Base-by-base conservation (phyloP, 2,113 vertebrate genomes). In the Microcebus jonahi region DNA sequence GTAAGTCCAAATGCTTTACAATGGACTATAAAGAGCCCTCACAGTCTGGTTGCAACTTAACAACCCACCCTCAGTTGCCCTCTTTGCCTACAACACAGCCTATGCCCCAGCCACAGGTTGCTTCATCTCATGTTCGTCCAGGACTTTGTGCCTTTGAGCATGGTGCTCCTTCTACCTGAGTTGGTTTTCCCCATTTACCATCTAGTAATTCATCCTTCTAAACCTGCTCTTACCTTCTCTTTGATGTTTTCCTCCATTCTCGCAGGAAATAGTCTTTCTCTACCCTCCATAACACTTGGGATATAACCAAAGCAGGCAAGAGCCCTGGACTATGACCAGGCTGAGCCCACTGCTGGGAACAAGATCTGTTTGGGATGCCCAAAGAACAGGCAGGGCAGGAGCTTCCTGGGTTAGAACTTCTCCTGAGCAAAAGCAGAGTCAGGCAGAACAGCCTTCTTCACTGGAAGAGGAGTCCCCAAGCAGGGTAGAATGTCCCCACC, bases 161-260 rank as follows among this genome's bases (percentile, higher is more conserved):
- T 0, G 1, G 36, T 75, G 23, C 17, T 81, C 21, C 50, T 94
- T 79, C 67, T 81, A 34, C 48, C 39, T 55, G 27, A 48, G 34
- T 27, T 27, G 71, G 87, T 34, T 68, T 48, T 10, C 63, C 36
- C 80, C 17, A 45, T 57, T 77, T 29, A 39, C 23, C 53, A 71
- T 59, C 48, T 55, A 77, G 55, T 67, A 29, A 73, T 31, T 65
- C 36, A 63, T 45, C 8, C 55, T 91, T 90, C 75, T 67, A 77
- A 92, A 53, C 48, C 4, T 77, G 76, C 65, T 67, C 1, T 68
- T n/a, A 59, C 27, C 18, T 83, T 15, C 36, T 90, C n/a, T 53
- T 34, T 42, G n/a, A 50, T n/a, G 45, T 67, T 84, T 84, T 59
- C 61, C 65, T 95, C 57, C 34, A 70, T 45, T 88, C 65, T 48